A percentile compares a stretch with the other conserved stretches of the same genome.
Conservation (phyloP, 2,888 invertebrate species). For the Pachliopta kotzebuea region DNA sequence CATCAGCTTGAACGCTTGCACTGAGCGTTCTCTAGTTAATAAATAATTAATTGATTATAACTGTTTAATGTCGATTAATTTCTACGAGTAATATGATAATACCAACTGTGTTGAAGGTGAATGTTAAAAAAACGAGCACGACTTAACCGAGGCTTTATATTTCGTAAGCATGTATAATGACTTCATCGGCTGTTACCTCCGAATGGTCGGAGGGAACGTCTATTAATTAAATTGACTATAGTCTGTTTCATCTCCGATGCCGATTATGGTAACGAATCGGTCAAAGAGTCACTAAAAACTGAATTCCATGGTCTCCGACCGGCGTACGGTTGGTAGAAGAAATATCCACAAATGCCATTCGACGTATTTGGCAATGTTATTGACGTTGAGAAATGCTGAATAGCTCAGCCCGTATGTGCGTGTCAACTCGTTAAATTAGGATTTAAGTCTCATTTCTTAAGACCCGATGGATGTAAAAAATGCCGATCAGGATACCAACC, state of each 20-base stretch:
- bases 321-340: constrained; percentile 56
- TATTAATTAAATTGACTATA: constrained; percentile 63
- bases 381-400: constrained; percentile 53
- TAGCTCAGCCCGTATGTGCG: constrained; percentile 47
- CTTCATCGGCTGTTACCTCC: constrained; percentile 52
- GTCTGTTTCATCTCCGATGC: constrained; percentile 49
- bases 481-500: constrained; percentile 41
- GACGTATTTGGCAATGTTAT: constrained; percentile 49
- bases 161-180: constrained; percentile 62
- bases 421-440: constrained; percentile 55
- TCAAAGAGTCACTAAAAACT: constrained; percentile 58
- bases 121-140: constrained; percentile 34
- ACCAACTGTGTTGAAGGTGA: constrained; percentile 37
- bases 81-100: constrained; percentile 14
- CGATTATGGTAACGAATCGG: constrained; percentile 56
- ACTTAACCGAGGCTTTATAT: constrained; percentile 44
- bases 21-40: constrained; percentile 5
- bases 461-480: constrained; percentile 41
- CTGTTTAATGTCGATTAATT: constrained; percentile 12
- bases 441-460: constrained; percentile 47
- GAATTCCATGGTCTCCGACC: constrained; percentile 50
- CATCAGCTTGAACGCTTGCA: constrained; percentile 8
- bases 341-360: constrained; percentile 47
- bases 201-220: constrained; percentile 48
- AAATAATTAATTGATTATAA: background rate